Base-by-base conservation (phyloP, 1,140 invertebrate genomes). In the Polypedilum vanderplanki region DNA sequence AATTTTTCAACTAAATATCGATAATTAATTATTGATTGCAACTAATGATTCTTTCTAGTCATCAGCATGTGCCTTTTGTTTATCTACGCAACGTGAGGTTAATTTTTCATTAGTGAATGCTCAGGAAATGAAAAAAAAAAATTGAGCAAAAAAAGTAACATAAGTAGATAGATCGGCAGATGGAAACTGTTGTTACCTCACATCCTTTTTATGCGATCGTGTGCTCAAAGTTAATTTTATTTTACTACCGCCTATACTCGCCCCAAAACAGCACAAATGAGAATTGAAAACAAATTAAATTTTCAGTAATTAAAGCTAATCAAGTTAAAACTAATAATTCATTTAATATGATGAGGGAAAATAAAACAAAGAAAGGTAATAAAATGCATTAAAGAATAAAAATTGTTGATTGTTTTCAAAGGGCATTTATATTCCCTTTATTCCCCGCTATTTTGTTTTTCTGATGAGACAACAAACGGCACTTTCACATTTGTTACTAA, bases 11-110 rank as follows among this genome's bases (percentile, higher is more conserved):
- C 65, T 20, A 18, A 70, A 33, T 3, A 18, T 70, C 0, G 65
- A 70, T 70, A 70, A 70, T 70, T 70, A 70, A 70, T 70, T 70
- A 70, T 70, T 70, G 65, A 70, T 70, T 20, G 65, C 65, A 70
- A 70, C 65, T 70, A 70, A 70, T 70, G 65, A 18, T 70, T 22
- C 17, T 18, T 70, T 70, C 18, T 70, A 20, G 17, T 70, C 65
- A 70, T 22, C 17, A 20, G 65, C 17, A 70, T n/a, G 65, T 20
- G 9, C 20, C 18, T 18, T 18, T 10, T 70, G 17, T 8, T 70
- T 17, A 22, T 18, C 65, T 18, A 18, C 20, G 10, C 17, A 70
- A 70, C 65, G 17, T 70, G 20, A 70, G 18, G 7, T 17, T 70
- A 70, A 70, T 70, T 70, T 70, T 70, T 70, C 65, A 70, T 70